Evolutionary conservation across 2,797 vertebrate genomes (phyloP).

Genomic region (Erethizon dorsatum): DNA sequence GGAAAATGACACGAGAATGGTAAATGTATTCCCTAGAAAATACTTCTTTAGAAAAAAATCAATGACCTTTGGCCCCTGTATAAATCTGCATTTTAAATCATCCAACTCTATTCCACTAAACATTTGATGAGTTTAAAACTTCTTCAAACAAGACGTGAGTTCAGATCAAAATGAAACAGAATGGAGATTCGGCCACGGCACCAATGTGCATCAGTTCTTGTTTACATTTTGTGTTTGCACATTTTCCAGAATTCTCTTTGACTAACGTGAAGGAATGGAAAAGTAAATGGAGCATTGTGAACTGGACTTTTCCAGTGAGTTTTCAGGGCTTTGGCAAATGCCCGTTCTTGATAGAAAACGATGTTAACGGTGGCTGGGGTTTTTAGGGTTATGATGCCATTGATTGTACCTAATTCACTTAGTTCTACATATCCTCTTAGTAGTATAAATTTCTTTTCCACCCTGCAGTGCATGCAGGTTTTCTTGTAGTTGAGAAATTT

Average conservation of each 20-base stretch:
- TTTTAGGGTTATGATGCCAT: accelerated
- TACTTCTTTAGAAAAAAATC: background rate
- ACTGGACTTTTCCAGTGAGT: background rate
- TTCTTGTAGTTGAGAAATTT: background rate
- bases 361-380: accelerated
- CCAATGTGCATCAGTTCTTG: accelerated
- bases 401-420: accelerated
- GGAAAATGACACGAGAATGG: accelerated
- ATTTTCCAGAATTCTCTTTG: background rate
- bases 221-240: background rate
- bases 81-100: background rate
- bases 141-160: background rate
- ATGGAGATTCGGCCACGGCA: background rate
- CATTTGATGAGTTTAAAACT: background rate
- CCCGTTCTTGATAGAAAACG: too few species aligned
- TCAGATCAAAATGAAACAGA: background rate
- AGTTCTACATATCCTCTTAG: accelerated
- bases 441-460: background rate
- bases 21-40: background rate
- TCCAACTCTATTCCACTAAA: background rate
- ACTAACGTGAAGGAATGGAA: background rate
- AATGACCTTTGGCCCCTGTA: background rate
- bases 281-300: accelerated
- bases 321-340: accelerated
- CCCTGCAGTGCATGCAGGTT: accelerated